These are phyloP conservation scores for Cynoglossus semilaevis DNA, from an alignment of 2,113 vertebrate genomes.

Conservation along the genomic window DNA sequence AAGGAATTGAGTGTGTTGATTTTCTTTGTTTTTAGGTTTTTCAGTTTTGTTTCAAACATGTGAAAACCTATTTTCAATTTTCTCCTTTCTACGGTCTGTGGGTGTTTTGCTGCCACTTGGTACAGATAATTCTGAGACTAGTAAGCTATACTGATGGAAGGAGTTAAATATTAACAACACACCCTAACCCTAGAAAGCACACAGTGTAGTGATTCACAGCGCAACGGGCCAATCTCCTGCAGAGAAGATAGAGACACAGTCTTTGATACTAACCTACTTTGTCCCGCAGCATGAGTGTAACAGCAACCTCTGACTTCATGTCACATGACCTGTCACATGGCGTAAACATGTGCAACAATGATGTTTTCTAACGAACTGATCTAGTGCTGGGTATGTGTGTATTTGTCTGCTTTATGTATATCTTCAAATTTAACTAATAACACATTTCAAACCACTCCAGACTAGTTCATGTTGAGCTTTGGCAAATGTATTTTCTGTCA, in stretches of 20 bases:
- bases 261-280: conserved; percentile 56
- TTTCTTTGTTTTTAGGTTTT: no score
- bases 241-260: conserved; percentile 23
- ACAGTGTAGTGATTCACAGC: conserved; percentile 26
- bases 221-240: conserved; percentile 16
- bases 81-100: no score
- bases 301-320: conserved; percentile 59
- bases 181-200: no score
- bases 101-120: no score
- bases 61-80: no score
- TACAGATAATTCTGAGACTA: no score
- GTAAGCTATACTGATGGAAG: no score
- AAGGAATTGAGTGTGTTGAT: no score
- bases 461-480: no score
- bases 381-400: not conserved
- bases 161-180: no score
- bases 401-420: not conserved
- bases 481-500: no score
- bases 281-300: conserved; percentile 38
- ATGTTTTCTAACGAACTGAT: conserved; percentile 20
- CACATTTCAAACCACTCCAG: not conserved
- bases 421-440: not conserved
- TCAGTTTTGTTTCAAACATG: no score
- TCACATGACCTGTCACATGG: conserved; percentile 57
- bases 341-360: conserved; percentile 47